Evolutionary conservation across 2,113 vertebrate genomes (phyloP).

Genomic region (Equus quagga): DNA sequence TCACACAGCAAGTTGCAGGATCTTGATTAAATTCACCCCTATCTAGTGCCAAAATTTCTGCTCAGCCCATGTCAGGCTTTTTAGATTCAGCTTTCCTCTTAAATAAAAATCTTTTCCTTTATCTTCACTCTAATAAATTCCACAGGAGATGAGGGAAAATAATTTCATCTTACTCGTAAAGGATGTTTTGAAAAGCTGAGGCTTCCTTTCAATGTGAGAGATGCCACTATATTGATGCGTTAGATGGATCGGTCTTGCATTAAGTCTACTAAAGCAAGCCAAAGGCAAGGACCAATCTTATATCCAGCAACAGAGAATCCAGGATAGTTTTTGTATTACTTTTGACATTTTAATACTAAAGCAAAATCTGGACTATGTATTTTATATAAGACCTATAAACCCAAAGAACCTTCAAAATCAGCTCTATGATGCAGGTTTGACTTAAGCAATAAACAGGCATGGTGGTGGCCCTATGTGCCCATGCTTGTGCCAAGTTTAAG

Average conservation of each 20-base stretch:
- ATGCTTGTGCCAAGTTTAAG: neutral
- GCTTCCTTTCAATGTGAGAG: slow-evolving; percentile 43
- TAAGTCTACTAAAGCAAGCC: slow-evolving; percentile 21
- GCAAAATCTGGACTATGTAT: neutral
- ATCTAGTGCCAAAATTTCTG: neutral
- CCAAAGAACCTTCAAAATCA: neutral
- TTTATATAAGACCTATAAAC: neutral
- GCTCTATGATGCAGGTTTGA: neutral
- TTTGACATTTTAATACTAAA: slow-evolving; percentile 32
- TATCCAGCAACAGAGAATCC: neutral
- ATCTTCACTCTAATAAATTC: neutral
- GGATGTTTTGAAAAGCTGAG: slow-evolving; percentile 14
- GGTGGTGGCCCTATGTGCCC: too few species aligned
- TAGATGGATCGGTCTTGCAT: neutral
- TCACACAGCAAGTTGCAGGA: neutral
- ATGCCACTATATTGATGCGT: neutral
- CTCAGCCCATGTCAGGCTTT: neutral
- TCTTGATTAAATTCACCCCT: neutral
- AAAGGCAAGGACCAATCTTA: slow-evolving; percentile 42
- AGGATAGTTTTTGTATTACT: neutral
- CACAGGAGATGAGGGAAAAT: slow-evolving; percentile 16
- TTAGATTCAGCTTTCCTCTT: slow-evolving; percentile 37
- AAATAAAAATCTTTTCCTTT: neutral
- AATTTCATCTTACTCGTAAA: slow-evolving; percentile 34
- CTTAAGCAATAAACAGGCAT: neutral